Evolutionary conservation across 2,888 invertebrate species (phyloP).

Genomic region (Andrena marginata): DNA sequence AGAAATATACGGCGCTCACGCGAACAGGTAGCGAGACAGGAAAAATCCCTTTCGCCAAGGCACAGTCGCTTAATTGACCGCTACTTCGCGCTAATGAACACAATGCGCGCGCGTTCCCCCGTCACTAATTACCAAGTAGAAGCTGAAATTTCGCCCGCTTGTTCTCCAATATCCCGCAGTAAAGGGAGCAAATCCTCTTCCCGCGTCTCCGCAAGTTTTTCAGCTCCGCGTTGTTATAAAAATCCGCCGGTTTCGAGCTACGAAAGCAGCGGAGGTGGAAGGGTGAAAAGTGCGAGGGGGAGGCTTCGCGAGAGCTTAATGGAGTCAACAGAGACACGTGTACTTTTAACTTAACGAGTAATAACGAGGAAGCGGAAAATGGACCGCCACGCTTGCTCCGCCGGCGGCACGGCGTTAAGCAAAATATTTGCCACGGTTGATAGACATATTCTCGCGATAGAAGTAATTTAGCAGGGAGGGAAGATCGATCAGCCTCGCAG

Average conservation of each 20-base stretch:
- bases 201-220: background rate
- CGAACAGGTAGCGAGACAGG: background rate
- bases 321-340: background rate
- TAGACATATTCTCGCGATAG: constrained; percentile 1
- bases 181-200: constrained; percentile 17
- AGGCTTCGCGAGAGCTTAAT: background rate
- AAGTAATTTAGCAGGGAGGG: constrained; percentile 8
- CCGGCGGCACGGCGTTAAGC: background rate
- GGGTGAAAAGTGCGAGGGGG: background rate
- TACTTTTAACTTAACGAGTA: background rate
- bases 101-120: constrained; percentile 6
- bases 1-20: background rate
- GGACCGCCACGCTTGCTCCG: background rate
- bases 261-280: background rate
- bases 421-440: constrained; percentile 22
- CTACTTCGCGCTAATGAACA: background rate
- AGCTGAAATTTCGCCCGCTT: constrained; percentile 7
- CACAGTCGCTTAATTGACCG: constrained; percentile 5
- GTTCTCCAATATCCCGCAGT: background rate
- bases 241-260: background rate
- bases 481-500: background rate
- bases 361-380: too few species aligned
- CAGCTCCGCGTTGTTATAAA: constrained; percentile 17
- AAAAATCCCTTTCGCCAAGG: background rate
- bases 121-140: constrained; percentile 7